Conservation (phyloP, 1,140 invertebrate genomes). For the Bombus balteatus region DNA sequence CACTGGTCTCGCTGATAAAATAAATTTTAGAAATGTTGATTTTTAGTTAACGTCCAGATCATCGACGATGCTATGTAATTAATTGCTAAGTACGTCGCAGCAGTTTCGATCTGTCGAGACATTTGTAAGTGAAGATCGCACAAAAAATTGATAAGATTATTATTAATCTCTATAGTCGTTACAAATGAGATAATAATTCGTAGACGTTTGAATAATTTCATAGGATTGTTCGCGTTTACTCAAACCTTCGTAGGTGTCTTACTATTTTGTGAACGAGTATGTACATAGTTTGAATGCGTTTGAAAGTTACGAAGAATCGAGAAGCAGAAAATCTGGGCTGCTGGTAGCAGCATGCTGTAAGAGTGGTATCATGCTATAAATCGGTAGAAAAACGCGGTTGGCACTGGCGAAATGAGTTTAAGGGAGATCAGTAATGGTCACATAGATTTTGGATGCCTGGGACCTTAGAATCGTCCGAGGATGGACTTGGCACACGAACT, state of each 20-base stretch:
- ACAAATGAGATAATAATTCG: too few relatives aligned
- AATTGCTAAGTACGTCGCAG: too few relatives aligned
- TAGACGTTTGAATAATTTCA: too few relatives aligned
- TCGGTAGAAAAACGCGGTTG: conserved; percentile 23
- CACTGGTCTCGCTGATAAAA: too few relatives aligned
- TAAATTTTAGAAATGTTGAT: too few relatives aligned
- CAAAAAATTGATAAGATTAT: too few relatives aligned
- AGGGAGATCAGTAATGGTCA: conserved; percentile 50
- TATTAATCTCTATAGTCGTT: too few relatives aligned
- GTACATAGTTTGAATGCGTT: neutral
- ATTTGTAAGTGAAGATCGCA: too few relatives aligned
- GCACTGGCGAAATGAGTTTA: conserved; percentile 46
- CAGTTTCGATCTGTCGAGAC: too few relatives aligned
- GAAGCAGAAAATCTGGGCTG: neutral
- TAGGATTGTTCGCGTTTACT: neutral
- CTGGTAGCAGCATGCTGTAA: neutral
- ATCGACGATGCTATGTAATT: too few relatives aligned
- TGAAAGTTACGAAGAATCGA: neutral
- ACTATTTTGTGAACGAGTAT: neutral
- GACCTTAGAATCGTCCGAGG: conserved; percentile 23
- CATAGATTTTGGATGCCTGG: conserved; percentile 33
- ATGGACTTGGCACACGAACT: conserved; percentile 45
- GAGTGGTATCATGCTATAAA: conserved; percentile 33
- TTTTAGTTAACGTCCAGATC: too few relatives aligned
- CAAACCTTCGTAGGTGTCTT: neutral